Conservation (phyloP, 2,113 vertebrate genomes). For the Anhinga rufa region DNA sequence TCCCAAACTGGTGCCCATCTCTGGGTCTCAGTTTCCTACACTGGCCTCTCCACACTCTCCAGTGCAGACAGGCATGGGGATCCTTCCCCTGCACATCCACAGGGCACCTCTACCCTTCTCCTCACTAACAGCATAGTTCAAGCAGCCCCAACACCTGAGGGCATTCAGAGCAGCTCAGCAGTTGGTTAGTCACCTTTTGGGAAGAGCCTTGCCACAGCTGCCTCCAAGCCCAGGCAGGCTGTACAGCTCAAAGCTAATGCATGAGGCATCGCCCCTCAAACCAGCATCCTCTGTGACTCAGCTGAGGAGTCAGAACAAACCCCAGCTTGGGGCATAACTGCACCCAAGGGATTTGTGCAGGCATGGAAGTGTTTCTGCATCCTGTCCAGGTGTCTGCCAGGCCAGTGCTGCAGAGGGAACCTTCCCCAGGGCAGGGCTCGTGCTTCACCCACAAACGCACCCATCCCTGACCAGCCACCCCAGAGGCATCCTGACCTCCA, state of each 20-base stretch:
- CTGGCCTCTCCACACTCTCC: not conserved
- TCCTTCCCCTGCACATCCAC: not conserved
- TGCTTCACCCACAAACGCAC: not conserved
- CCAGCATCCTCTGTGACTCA: not conserved
- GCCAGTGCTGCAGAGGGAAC: not conserved
- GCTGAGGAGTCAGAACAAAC: not conserved
- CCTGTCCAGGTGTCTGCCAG: not conserved
- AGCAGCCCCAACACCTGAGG: not conserved
- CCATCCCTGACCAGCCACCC: not conserved
- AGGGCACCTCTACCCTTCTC: not conserved
- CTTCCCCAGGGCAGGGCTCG: not conserved
- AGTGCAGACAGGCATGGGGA: not conserved
- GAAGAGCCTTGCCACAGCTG: not conserved
- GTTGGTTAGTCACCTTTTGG: not conserved
- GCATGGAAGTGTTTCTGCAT: not conserved
- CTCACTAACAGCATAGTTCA: not conserved
- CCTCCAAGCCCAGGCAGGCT: slow-evolving; percentile 40
- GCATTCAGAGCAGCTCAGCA: not conserved
- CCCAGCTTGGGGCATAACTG: not conserved
- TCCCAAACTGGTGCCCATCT: not conserved
- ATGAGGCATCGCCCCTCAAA: not conserved
- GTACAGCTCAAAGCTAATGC: not conserved
- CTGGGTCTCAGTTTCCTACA: not conserved
- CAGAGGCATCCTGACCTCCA: slow-evolving; percentile 78
- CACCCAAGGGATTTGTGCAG: not conserved